Evolutionary conservation across 1,140 invertebrate genomes (phyloP), one percentile per base, ranked within the genome.

Genomic region (Leptinotarsa lineolata): DNA sequence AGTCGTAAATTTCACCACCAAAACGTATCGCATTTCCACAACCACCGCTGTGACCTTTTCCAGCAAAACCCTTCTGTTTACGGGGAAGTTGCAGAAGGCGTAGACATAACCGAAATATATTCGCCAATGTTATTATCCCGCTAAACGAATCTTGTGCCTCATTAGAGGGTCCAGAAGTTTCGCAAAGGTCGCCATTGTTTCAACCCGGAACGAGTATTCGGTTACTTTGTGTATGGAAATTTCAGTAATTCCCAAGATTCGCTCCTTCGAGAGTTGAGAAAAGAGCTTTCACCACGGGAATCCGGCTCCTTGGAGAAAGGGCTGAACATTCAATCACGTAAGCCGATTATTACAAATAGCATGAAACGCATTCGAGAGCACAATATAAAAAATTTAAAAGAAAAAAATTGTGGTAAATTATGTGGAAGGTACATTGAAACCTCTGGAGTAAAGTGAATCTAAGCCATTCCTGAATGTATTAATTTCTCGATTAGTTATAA

Each of bases 141-240:
- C n/a, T 54, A 18, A 54, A 18, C 12, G 48, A n/a, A 54, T 54
- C n/a, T 54, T 18, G 6, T 54, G 48, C 48, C 15, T 54, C 48
- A 54, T 54, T 54, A 54, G 16, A 54, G 48, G 48, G 48, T 54
- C 48, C 48, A 54, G 15, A 18, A 54, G 12, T 54, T 54, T 54
- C 0, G 3, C 15, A 54, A 54, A 18, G 15, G 15, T 54, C 48
- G 15, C 48, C 48, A 54, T 54, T 54, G 48, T 54, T 54, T 54
- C 48, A 16, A 54, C 48, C 6, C 48, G 48, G 6, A 54, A 54
- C 48, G 48, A 54, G 48, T 18, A 16, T 54, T 54, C 48, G 48
- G 48, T 54, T 54, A 54, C 48, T 54, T 18, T 54, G 48, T n/a
- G 48, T 54, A 54, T 54, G 48, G 48, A 54, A 54, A 54, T 54